A percentile compares a stretch with the other conserved stretches of the same genome.
phyloP scores from a whole-genome alignment of 2,888 invertebrate species.

The Eucriotettix oculatus region DNA sequence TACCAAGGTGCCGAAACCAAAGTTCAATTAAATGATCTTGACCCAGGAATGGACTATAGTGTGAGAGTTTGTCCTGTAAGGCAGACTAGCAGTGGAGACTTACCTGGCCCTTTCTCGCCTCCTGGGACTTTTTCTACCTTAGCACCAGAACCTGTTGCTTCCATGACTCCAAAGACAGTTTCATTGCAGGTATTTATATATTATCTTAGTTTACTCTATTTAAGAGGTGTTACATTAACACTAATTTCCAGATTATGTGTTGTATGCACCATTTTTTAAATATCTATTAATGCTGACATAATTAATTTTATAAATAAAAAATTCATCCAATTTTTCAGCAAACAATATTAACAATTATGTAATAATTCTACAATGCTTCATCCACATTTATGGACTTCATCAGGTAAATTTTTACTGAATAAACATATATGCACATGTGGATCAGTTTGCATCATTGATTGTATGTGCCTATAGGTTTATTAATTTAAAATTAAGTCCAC shows the following conservation, averaged over 20 bases:
- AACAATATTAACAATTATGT: too few relatives aligned
- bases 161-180: constrained; percentile 24
- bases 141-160: constrained; percentile 22
- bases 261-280: neutral
- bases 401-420: too few relatives aligned
- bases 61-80: constrained; percentile 67
- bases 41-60: constrained; percentile 56
- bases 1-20: constrained; percentile 46
- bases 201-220: neutral
- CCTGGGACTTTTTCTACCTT: constrained; percentile 38
- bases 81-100: constrained; percentile 35
- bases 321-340: too few relatives aligned
- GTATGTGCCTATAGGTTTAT: too few relatives aligned
- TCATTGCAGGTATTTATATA: constrained; percentile 13
- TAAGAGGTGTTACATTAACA: too few relatives aligned
- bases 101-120: constrained; percentile 55
- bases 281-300: neutral
- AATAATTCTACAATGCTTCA: too few relatives aligned
- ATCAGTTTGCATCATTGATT: too few relatives aligned
- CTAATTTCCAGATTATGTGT: neutral
- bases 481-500: too few relatives aligned
- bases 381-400: too few relatives aligned
- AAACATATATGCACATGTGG: too few relatives aligned
- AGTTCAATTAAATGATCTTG: constrained; percentile 48
- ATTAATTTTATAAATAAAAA: too few relatives aligned